These are phyloP conservation scores for Drosophila demipolita DNA, from an alignment of 2,888 invertebrate genomes.

Conservation along the genomic window DNA sequence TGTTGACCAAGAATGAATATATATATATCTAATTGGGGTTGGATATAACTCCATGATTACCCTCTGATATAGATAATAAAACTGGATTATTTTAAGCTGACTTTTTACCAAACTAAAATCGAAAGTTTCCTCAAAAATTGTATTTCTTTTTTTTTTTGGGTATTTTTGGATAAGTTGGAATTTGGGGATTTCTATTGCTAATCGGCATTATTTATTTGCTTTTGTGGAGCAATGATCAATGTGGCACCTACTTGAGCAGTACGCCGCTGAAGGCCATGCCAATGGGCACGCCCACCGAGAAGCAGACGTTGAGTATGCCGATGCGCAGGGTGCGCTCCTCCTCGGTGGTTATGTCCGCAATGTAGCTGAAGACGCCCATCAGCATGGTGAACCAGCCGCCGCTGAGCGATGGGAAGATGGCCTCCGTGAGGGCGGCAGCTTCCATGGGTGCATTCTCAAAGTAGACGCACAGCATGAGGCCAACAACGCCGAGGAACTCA, in stretches of 20 bases:
- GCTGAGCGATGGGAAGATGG: slow-evolving; percentile 92
- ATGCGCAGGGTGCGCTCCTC: slow-evolving; percentile 94
- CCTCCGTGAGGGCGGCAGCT: slow-evolving; percentile 91
- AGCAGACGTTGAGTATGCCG: slow-evolving; percentile 94
- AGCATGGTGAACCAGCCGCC: slow-evolving; percentile 95
- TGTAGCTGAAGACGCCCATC: slow-evolving; percentile 95
- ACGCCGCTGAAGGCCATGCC: slow-evolving; percentile 96
- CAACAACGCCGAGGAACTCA: slow-evolving; percentile 91
- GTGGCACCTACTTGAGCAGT: slow-evolving; percentile 86
- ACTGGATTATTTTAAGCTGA: not conserved
- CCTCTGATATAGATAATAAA: not conserved
- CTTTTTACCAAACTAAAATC: not conserved
- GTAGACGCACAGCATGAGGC: slow-evolving; percentile 91
- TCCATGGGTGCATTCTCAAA: slow-evolving; percentile 93
- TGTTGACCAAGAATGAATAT: not conserved
- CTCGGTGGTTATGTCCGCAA: slow-evolving; percentile 93
- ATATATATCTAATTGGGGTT: not conserved
- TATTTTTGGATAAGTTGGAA: not conserved
- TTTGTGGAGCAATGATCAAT: not conserved
- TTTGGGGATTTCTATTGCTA: not conserved
- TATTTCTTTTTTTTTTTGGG: not conserved
- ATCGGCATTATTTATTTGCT: not conserved
- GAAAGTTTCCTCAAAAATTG: not conserved
- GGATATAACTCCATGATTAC: not conserved
- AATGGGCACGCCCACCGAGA: slow-evolving; percentile 94